Conservation (phyloP, 1,140 invertebrate species). For the Kradibia gibbosae region DNA sequence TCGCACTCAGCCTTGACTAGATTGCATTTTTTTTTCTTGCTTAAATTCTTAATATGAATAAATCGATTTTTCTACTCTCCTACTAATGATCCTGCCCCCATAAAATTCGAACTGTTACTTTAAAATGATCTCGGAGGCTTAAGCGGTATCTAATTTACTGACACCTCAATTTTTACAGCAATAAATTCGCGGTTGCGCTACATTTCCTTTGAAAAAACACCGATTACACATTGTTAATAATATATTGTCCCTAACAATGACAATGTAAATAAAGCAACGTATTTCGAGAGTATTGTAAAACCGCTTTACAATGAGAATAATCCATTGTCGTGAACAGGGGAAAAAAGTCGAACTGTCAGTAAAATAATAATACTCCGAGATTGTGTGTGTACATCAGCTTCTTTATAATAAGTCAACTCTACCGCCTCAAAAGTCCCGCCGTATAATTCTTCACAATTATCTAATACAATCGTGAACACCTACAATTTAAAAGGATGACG, state of each 20-base stretch:
- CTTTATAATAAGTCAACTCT: conserved; percentile 31
- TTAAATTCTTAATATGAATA: conserved; percentile 23
- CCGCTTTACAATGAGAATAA: conserved; percentile 23
- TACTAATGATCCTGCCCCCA: conserved; percentile 2
- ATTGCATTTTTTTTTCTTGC: conserved; percentile 44
- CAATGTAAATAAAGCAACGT: conserved; percentile 24
- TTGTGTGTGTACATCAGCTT: conserved; percentile 37
- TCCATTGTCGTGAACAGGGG: conserved; percentile 7
- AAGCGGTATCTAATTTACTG: conserved; percentile 28
- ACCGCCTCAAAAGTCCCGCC: conserved; percentile 23
- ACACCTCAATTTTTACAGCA: conserved; percentile 43
- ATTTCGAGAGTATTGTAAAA: conserved; percentile 36
- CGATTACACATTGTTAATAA: background rate
- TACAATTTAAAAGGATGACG: conserved; percentile 49
- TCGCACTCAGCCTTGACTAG: conserved; percentile 50
- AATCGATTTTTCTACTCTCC: conserved; percentile 29
- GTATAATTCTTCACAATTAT: conserved; percentile 29
- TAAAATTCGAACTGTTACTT: conserved; percentile 13
- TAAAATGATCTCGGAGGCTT: conserved; percentile 23
- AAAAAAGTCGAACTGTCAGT: conserved; percentile 26
- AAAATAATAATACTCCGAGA: conserved; percentile 41
- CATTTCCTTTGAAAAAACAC: conserved; percentile 20
- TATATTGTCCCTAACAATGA: background rate
- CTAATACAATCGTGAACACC: conserved; percentile 41
- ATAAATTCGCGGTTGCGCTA: conserved; percentile 34